Evolutionary conservation across 2,797 vertebrate genomes (phyloP), one percentile per base, ranked within the genome.

Genomic region (Rhinichthys osculus): DNA sequence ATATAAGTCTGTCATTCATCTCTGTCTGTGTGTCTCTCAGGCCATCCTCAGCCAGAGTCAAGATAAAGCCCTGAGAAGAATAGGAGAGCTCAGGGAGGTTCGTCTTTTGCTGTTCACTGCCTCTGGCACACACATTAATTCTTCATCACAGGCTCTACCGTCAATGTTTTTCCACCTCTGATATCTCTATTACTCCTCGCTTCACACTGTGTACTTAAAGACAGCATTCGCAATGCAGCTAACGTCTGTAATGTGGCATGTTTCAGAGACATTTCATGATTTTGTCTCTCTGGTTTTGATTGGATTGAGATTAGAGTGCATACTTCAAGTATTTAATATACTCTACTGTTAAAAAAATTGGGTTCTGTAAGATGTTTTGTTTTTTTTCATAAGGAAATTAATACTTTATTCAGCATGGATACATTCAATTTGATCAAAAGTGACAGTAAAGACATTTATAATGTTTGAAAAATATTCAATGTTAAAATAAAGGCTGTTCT

Each of bases 11-110:
- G n/a, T 44, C n/a, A 70, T 59, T 27, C 38, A 33, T 62, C 40
- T 50, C 74, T 92, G 69, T 76, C 27, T 78, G 42, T 67, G 21
- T 88, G 74, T 77, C 70, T 85, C 87, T 80, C 87, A 99, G 98
- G 95, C 90, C 83, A 96, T 99, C 93, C 95, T 99, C 90, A 97
- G 97, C 94, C 97, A 99, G 93, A 98, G 97, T 95, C 98, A 99
- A 92, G 98, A 99, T 92, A 99, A 99, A 96, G 91, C 98, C 81
- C 96, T 99, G 85, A 96, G 97, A 74, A 96, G 97, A 94, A 98
- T 99, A 93, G 97, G 96, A 87, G 98, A 99, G 90, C 95, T 99
- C 72, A 95, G 97, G 91, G 98, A 99, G 97, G 98, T 98, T 69
- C 14, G 16, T 74, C 42, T 35, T 35, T 10, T 7, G 52, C 50